phyloP scores from a whole-genome alignment of 37 sponge, comb jelly and placozoan species.

The Halisarca cf. caerulea region DNA sequence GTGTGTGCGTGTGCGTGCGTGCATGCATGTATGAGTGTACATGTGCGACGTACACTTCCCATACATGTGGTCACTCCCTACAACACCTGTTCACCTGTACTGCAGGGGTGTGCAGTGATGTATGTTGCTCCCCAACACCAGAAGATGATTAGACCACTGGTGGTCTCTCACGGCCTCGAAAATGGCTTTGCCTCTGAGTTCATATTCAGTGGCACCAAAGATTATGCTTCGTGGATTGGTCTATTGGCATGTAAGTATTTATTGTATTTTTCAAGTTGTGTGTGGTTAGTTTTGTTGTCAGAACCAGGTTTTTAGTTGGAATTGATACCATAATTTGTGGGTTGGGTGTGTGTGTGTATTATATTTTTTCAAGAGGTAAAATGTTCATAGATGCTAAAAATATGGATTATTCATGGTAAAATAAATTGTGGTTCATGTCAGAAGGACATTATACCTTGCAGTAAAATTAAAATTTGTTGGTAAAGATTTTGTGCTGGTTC shows the following conservation, averaged over 20 bases:
- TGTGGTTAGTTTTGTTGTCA: too few species aligned
- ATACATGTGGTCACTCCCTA: not conserved
- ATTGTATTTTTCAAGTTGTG: too few species aligned
- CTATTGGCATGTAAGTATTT: constrained; percentile 43
- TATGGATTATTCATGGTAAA: too few species aligned
- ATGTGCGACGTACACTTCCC: not conserved
- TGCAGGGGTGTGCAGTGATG: constrained; percentile 79
- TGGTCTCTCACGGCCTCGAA: constrained; percentile 77
- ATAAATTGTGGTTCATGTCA: too few species aligned
- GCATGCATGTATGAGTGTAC: not conserved
- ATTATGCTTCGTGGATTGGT: constrained; percentile 41
- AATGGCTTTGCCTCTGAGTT: constrained; percentile 79
- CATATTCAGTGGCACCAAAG: constrained; percentile 66
- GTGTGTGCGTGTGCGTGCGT: not conserved
- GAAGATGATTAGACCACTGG: constrained; percentile 53
- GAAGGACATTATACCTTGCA: too few species aligned
- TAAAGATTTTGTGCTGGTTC: too few species aligned
- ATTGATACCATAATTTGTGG: too few species aligned
- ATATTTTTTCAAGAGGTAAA: too few species aligned
- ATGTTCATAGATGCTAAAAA: too few species aligned
- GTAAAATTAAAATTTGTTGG: too few species aligned
- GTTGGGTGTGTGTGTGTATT: too few species aligned
- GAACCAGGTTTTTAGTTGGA: too few species aligned
- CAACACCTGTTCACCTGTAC: not conserved
- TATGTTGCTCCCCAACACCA: constrained; percentile 66